Conservation (phyloP, 2,888 invertebrate species). For the Amphimallon solstitiale region DNA sequence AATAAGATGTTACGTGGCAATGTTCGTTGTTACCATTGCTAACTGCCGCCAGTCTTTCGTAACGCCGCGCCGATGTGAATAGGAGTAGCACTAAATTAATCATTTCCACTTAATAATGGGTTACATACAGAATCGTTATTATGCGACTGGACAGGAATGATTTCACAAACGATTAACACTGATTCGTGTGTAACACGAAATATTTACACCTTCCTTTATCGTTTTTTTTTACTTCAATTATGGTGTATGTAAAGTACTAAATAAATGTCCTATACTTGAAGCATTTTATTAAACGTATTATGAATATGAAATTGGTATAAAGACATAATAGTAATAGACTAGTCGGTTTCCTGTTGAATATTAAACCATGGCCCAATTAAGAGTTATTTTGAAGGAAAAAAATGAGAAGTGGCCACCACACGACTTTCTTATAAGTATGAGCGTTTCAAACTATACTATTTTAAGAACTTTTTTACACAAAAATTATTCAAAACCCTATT, state of each 20-base stretch:
- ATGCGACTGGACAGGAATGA: slow-evolving; percentile 25
- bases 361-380: too few species aligned
- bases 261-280: not conserved
- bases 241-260: not conserved
- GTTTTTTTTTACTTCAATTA: not conserved
- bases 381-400: too few species aligned
- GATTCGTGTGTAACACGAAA: slow-evolving; percentile 13
- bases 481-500: too few species aligned
- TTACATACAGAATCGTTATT: slow-evolving; percentile 31
- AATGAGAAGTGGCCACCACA: too few species aligned
- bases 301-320: too few species aligned
- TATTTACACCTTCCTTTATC: slow-evolving; percentile 3
- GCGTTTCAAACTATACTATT: too few species aligned
- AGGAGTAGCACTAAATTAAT: slow-evolving; percentile 38
- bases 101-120: slow-evolving; percentile 34
- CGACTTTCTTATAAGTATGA: too few species aligned
- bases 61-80: slow-evolving; percentile 32
- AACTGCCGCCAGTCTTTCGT: slow-evolving; percentile 35
- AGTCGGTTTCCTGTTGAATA: too few species aligned
- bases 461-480: too few species aligned
- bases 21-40: slow-evolving; percentile 36
- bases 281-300: not conserved
- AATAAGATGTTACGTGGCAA: slow-evolving; percentile 36
- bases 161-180: slow-evolving; percentile 33
- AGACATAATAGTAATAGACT: too few species aligned